A percentile compares a stretch with the other conserved stretches of the same genome.
Evolutionary conservation across 2,113 vertebrate species (phyloP).

Genomic region (Triplophysa siluroides): DNA sequence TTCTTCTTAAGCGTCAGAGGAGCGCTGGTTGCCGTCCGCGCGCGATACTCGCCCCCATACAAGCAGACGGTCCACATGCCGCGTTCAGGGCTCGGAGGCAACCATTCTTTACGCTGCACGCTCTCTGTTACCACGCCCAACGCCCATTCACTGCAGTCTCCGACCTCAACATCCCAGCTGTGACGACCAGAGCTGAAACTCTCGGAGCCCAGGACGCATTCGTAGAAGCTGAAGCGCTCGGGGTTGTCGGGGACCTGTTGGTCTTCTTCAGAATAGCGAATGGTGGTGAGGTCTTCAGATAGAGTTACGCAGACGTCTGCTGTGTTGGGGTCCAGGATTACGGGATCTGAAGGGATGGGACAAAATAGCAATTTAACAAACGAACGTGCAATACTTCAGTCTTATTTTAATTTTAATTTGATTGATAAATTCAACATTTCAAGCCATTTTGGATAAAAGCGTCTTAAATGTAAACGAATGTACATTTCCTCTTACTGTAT

Average conservation of each 20-base stretch:
- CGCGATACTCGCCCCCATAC: constrained; percentile 55
- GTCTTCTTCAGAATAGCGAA: constrained; percentile 56
- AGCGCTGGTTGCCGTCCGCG: constrained; percentile 42
- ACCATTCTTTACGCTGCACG: constrained; percentile 57
- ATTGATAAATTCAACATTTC: no score
- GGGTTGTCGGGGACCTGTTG: constrained; percentile 61
- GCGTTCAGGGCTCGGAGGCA: constrained; percentile 47
- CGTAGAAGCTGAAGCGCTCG: constrained; percentile 56
- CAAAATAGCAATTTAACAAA: background rate
- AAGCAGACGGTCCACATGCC: constrained; percentile 61
- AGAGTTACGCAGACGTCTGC: constrained; percentile 58
- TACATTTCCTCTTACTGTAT: constrained; percentile 56
- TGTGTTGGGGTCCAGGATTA: constrained; percentile 64
- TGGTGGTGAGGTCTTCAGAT: constrained; percentile 61
- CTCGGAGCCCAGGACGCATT: constrained; percentile 61
- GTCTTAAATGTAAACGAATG: no score
- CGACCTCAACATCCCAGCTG: constrained; percentile 63
- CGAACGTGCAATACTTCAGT: no score
- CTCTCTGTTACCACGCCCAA: constrained; percentile 62
- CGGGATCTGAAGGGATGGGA: constrained; percentile 49
- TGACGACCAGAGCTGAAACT: constrained; percentile 52
- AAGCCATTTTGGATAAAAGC: no score
- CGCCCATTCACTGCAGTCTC: constrained; percentile 57
- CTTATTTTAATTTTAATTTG: no score
- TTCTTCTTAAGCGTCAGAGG: constrained; percentile 55